Evolutionary conservation across 2,113 vertebrate species (phyloP).

Genomic region (Scalopus aquaticus): DNA sequence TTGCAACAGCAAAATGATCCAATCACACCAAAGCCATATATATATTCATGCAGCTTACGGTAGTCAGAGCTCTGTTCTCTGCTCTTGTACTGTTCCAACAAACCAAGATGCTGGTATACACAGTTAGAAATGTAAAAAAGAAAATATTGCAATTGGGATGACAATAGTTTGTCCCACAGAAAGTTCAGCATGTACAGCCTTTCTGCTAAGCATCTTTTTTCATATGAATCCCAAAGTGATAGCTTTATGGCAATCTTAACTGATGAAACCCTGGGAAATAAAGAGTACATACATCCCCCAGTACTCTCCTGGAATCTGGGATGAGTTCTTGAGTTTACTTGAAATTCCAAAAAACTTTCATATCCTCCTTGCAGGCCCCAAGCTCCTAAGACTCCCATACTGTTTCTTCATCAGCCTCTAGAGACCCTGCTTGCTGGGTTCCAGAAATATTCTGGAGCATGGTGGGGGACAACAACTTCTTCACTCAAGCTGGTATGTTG

Average conservation of each 20-base stretch:
- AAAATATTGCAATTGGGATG: background rate
- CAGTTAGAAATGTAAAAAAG: background rate
- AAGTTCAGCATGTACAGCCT: background rate
- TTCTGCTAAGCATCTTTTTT: background rate
- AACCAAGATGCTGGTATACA: background rate
- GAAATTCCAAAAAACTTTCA: background rate
- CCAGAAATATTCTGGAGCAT: too few relatives aligned
- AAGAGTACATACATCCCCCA: background rate
- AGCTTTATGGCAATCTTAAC: too few relatives aligned
- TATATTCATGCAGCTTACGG: background rate
- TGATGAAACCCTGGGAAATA: background rate
- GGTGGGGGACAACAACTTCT: too few relatives aligned
- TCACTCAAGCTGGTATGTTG: rapidly evolving
- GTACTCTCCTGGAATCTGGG: background rate
- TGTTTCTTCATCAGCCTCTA: background rate
- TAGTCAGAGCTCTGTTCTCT: background rate
- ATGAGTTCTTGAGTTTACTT: background rate
- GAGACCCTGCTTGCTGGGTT: rapidly evolving
- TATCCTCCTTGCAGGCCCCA: background rate
- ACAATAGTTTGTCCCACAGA: background rate
- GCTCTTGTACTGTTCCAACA: background rate
- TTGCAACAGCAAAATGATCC: background rate
- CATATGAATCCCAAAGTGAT: too few relatives aligned
- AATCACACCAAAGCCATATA: background rate
- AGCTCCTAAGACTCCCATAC: background rate